phyloP scores from a whole-genome alignment of 2,797 vertebrate species.

The Chelidonichthys spinosus region DNA sequence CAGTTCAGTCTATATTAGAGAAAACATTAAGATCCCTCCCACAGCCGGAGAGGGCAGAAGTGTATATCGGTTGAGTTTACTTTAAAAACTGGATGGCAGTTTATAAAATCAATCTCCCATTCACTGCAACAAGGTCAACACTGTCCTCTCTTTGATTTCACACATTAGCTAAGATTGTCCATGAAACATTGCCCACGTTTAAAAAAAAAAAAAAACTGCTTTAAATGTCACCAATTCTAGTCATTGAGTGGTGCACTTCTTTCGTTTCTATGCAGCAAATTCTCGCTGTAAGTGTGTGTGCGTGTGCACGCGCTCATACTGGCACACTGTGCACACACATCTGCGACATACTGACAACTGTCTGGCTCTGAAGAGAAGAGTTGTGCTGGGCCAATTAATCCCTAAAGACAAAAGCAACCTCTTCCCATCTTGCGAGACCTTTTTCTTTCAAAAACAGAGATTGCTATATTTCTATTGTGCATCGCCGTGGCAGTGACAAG shows the following conservation, averaged over 20 bases:
- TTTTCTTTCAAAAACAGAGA: constrained; percentile 63
- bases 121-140: not conserved
- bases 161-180: not conserved
- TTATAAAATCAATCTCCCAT: constrained; percentile 8
- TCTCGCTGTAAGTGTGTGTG: not conserved
- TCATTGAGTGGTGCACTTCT: not conserved
- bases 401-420: constrained; percentile 68
- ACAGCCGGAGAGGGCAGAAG: constrained; percentile 1
- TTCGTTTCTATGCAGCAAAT: not conserved
- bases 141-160: constrained; percentile 1
- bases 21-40: constrained; percentile 4
- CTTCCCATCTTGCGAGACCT: constrained; percentile 59
- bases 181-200: not conserved
- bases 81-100: not conserved
- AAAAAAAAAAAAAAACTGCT: not conserved
- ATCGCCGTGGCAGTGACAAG: constrained; percentile 84
- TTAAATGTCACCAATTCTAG: constrained; percentile 2
- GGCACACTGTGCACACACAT: not conserved
- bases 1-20: constrained; percentile 20
- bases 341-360: constrained; percentile 14
- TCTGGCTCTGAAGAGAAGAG: constrained; percentile 41
- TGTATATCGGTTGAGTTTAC: not conserved
- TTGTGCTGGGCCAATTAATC: constrained; percentile 72
- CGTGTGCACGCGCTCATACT: not conserved
- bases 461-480: constrained; percentile 71